phyloP scores from a whole-genome alignment of 2,797 vertebrate genomes.

The Atherinosoma microstoma region DNA sequence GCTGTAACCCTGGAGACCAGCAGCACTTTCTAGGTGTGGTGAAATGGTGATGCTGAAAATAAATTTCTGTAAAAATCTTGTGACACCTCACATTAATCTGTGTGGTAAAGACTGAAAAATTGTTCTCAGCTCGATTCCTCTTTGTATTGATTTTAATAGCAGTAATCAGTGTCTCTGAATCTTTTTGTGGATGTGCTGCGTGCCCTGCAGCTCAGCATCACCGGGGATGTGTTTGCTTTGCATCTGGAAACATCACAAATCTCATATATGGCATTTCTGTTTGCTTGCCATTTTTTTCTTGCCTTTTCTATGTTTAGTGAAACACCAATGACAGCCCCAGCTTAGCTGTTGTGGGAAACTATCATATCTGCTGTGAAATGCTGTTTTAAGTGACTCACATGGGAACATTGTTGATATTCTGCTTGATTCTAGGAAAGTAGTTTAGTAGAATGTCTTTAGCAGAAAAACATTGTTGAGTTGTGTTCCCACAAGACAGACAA shows the following conservation, averaged over 20 bases:
- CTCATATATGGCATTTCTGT: conserved; percentile 1
- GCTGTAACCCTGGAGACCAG: conserved; percentile 25
- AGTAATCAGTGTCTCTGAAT: neutral
- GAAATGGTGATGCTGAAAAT: neutral
- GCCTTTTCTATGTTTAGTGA: neutral
- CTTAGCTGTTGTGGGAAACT: neutral
- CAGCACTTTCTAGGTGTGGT: neutral
- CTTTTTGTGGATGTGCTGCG: neutral
- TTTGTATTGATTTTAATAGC: neutral
- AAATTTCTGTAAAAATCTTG: neutral
- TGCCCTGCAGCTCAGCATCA: neutral
- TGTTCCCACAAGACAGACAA: neutral
- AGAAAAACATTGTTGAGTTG: conserved; percentile 11
- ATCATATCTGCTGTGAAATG: neutral
- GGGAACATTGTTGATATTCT: conserved; percentile 8
- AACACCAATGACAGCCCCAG: neutral
- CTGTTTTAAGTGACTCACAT: conserved; percentile 6
- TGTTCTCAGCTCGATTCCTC: neutral
- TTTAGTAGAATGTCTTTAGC: neutral
- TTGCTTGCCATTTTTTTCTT: neutral
- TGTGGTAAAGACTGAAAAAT: neutral
- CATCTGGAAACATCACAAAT: neutral
- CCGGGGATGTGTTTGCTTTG: neutral
- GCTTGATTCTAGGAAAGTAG: neutral
- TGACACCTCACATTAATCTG: neutral